phyloP scores from a whole-genome alignment of 2,797 vertebrate genomes.

The Eulemur coronatus region DNA sequence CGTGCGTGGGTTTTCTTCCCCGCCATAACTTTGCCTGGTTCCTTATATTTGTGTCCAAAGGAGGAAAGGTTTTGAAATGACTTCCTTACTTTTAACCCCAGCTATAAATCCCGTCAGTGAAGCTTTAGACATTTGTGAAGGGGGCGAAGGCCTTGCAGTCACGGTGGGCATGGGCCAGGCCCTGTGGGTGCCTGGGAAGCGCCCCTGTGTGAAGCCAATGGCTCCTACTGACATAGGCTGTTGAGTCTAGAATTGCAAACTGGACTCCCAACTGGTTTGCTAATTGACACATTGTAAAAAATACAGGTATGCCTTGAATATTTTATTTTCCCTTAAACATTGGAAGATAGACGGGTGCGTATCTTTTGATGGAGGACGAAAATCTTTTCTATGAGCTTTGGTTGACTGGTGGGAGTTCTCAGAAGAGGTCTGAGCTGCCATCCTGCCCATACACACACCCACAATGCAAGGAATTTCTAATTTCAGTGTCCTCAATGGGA shows the following conservation, averaged over 20 bases:
- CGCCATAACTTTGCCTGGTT: constrained; percentile 36
- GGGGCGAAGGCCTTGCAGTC: no score
- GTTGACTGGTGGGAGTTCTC: neutral
- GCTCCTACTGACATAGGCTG: rapidly evolving
- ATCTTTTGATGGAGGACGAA: neutral
- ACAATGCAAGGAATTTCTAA: neutral
- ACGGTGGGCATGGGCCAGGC: neutral
- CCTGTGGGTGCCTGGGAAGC: rapidly evolving
- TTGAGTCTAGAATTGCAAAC: neutral
- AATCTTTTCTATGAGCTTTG: neutral
- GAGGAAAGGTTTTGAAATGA: constrained; percentile 39
- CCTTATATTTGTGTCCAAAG: constrained; percentile 60
- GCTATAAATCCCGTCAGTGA: neutral
- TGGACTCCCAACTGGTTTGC: neutral
- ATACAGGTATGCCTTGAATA: neutral
- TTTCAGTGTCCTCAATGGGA: neutral
- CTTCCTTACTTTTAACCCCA: constrained; percentile 31
- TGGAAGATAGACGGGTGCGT: neutral
- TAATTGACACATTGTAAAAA: neutral
- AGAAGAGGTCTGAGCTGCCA: neutral
- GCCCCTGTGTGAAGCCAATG: rapidly evolving
- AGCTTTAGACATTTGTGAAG: neutral
- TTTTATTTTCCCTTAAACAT: neutral
- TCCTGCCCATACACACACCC: neutral
- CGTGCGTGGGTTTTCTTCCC: neutral